Conservation (phyloP, 2,797 vertebrate genomes). For the Tadarida brasiliensis region DNA sequence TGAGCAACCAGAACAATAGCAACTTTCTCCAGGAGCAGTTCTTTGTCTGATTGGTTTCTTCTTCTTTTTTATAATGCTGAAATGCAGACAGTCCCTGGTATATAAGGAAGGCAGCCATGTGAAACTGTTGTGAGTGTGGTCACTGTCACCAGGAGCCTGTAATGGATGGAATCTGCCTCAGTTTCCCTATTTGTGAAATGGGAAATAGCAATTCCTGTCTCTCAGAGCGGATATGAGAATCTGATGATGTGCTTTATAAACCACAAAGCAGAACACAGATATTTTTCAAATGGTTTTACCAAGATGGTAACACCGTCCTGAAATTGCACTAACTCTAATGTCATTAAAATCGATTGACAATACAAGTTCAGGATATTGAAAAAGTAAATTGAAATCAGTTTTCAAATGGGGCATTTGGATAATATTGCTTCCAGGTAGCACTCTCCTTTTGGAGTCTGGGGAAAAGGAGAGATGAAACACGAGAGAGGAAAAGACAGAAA, state of each 20-base stretch:
- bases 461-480: not conserved
- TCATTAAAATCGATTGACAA: not conserved
- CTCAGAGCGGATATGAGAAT: not conserved
- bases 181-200: not conserved
- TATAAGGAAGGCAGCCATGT: not conserved
- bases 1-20: constrained; percentile 67
- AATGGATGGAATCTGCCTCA: not conserved
- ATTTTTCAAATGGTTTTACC: not conserved
- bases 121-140: not conserved
- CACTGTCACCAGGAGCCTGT: too few species aligned
- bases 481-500: not conserved
- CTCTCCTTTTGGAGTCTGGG: not conserved
- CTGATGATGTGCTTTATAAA: not conserved
- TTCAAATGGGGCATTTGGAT: not conserved
- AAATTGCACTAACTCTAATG: not conserved
- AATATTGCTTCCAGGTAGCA: not conserved
- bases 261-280: not conserved
- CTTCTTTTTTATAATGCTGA: not conserved
- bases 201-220: too few species aligned
- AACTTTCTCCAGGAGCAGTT: constrained; percentile 51
- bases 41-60: constrained; percentile 48
- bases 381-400: not conserved
- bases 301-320: not conserved
- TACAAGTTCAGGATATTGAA: not conserved
- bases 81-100: not conserved